Conservation (phyloP, 2,888 invertebrate species). For the Dicycla oo region DNA sequence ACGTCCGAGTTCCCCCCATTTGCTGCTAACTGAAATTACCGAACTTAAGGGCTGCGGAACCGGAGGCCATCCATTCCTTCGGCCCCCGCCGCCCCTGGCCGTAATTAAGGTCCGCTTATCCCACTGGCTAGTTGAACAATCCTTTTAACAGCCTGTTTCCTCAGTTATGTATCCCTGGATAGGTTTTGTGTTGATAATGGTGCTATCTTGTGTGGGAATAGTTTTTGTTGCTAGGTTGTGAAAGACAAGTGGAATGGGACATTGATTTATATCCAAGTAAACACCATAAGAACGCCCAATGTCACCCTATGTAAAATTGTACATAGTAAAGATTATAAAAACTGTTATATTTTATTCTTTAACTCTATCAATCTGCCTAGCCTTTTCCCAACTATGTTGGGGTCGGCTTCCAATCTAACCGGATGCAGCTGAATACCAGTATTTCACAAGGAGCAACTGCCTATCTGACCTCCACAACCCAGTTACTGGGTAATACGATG, state of each 20-base stretch:
- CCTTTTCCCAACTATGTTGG: no score
- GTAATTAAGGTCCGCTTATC: conserved; percentile 78
- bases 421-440: no score
- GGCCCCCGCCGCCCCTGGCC: conserved; percentile 45
- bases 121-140: conserved; percentile 66
- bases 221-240: conserved; percentile 31
- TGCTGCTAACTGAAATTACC: conserved; percentile 77
- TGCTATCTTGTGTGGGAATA: conserved; percentile 2
- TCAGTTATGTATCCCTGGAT: conserved; percentile 49
- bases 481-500: no score
- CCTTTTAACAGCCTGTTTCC: conserved; percentile 66
- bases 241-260: neutral
- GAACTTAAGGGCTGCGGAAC: conserved; percentile 73
- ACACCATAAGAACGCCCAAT: no score
- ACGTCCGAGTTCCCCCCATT: conserved; percentile 73
- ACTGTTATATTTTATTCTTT: no score
- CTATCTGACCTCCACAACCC: no score
- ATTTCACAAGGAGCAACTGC: no score
- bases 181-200: conserved; percentile 41
- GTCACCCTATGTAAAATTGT: no score
- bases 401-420: no score
- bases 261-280: neutral
- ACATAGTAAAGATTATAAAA: no score
- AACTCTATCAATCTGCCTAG: no score
- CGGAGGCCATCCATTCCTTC: conserved; percentile 77